Base-by-base conservation (phyloP, 2,797 vertebrate species). In the Margarornis squamiger region DNA sequence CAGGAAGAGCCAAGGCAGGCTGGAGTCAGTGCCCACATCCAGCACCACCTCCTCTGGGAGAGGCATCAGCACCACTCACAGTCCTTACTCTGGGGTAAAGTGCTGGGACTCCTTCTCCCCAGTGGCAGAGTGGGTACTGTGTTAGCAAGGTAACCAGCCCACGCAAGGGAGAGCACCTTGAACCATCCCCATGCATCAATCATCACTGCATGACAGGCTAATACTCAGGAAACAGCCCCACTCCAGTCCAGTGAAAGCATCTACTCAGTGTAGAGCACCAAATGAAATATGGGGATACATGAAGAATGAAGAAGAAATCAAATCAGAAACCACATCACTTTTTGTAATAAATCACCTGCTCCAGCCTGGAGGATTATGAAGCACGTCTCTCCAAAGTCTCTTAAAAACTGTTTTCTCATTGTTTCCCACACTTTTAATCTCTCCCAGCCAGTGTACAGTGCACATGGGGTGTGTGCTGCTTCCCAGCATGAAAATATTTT, bases 1-100 rank as follows among this genome's bases (percentile, higher is more conserved):
- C 3, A 0, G 51, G 57, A 58, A 52, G 58, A 72, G 34, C 45
- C 14, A 23, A 2, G 0, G 34, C 32, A 5, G 10, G 45, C 63
- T 65, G 45, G 48, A 55, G 61, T 32, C 43, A 55, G 24, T 27
- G 51, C 39, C 39, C 14, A 4, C 3, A 4, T 10, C 26, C 14
- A 41, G 38, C 54, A 36, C 43, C 2, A 1, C 27, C 27, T 58
- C 20, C 46, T 38, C 45, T 3, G 1, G 19, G 19, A 59, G 36
- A 12, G 1, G 61, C 27, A 22, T 8, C 2, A 0, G 48, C 43
- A 51, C 51, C 3, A 1, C n/a, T 58, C 4, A 1, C n/a, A 49
- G 74, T 34, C 27, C 27, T 22, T 0, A 3, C 36, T 41, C 39
- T 2, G 1, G 21, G 41, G n/a, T 16, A 45, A 16, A 38, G 21